These are phyloP conservation scores for Hyles euphorbiae DNA, from an alignment of 1,140 invertebrate species.

Conservation along the genomic window DNA sequence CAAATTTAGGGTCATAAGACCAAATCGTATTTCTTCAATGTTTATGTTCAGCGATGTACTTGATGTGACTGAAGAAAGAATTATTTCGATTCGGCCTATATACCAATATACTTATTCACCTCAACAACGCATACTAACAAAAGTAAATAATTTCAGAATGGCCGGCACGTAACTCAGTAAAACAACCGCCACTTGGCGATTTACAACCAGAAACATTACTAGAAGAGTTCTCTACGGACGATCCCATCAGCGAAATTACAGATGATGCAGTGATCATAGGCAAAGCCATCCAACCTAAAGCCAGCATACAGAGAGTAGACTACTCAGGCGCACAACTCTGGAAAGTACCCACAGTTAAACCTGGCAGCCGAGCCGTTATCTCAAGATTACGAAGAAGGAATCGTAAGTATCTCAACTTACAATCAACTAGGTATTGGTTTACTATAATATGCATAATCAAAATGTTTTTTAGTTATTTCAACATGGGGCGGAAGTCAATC, in stretches of 20 bases:
- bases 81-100: too few species aligned
- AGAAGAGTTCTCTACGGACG: constrained; percentile 16
- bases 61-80: too few species aligned
- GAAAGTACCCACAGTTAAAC: constrained; percentile 71
- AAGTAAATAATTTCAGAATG: constrained; percentile 44
- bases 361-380: constrained; percentile 42
- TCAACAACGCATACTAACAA: constrained; percentile 5
- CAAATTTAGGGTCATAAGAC: too few species aligned
- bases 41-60: too few species aligned
- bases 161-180: constrained; percentile 45
- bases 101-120: background rate
- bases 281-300: constrained; percentile 25
- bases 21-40: too few species aligned
- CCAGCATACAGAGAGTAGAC: constrained; percentile 53
- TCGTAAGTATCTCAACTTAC: constrained; percentile 37
- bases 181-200: constrained; percentile 38
- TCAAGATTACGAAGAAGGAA: constrained; percentile 48
- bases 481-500: constrained; percentile 82
- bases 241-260: constrained; percentile 16
- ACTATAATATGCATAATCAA: background rate
- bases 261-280: constrained; percentile 9
- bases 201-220: constrained; percentile 13
- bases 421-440: background rate
- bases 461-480: constrained; percentile 75
- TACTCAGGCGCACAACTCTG: constrained; percentile 77